Evolutionary conservation across 2,797 vertebrate genomes (phyloP).

Genomic region (Bovichtus variegatus): DNA sequence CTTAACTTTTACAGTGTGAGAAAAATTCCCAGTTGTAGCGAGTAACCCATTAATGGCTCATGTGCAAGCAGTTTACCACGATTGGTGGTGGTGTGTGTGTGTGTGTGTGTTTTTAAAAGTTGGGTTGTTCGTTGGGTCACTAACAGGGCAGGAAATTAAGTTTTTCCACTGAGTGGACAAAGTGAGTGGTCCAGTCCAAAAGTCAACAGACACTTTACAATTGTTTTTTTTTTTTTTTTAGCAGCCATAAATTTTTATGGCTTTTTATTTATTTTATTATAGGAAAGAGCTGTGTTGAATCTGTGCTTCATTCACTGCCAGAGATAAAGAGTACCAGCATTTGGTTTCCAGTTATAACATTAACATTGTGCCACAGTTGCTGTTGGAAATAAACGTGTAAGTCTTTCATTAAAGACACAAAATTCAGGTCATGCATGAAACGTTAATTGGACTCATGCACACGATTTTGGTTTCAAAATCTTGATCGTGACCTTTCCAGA

Average conservation of each 20-base stretch:
- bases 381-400: conserved; percentile 4
- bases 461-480: conserved; percentile 2
- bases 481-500: not conserved
- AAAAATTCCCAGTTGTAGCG: conserved; percentile 63
- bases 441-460: not conserved
- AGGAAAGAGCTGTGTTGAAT: conserved; percentile 15
- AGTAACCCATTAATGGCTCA: conserved; percentile 64
- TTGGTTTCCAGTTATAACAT: conserved; percentile 5
- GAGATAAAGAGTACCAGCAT: conserved; percentile 14
- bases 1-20: conserved; percentile 75
- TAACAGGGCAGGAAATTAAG: conserved; percentile 74
- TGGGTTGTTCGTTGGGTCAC: conserved; percentile 60
- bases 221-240: too few species aligned
- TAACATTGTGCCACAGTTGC: not conserved
- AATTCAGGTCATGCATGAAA: not conserved
- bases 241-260: conserved; percentile 57
- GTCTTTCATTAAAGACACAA: not conserved
- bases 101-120: conserved; percentile 56
- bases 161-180: conserved; percentile 57
- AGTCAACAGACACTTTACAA: conserved; percentile 24
- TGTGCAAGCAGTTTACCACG: conserved; percentile 51
- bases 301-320: conserved; percentile 12
- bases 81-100: too few species aligned
- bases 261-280: conserved; percentile 38
- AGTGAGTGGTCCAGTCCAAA: conserved; percentile 32